These are phyloP conservation scores for Andrena flavipes DNA, from an alignment of 2,888 invertebrate species.

Conservation along the genomic window DNA sequence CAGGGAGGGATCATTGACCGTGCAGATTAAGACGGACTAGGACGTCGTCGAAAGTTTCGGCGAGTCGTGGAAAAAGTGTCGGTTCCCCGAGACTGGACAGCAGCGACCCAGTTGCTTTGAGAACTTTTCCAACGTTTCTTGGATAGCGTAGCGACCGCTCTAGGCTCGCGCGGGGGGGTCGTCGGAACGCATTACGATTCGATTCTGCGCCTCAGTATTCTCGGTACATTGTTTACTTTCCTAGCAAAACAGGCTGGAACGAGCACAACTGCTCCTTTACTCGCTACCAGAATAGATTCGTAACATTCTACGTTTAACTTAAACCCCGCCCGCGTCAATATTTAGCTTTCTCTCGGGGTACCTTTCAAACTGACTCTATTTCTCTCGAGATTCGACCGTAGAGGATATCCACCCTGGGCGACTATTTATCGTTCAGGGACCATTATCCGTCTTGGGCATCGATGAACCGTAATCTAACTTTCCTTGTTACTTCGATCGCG, in stretches of 20 bases:
- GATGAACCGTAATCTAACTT: background rate
- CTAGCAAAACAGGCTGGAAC: constrained; percentile 39
- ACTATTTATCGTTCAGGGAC: background rate
- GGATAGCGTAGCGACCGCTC: background rate
- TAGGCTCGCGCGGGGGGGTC: constrained; percentile 9
- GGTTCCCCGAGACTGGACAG: constrained; percentile 22
- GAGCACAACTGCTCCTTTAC: constrained; percentile 45
- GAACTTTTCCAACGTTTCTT: constrained; percentile 8
- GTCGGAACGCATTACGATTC: constrained; percentile 28
- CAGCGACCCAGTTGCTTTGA: constrained; percentile 54
- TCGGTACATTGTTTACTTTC: constrained; percentile 52
- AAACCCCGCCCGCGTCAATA: constrained; percentile 42
- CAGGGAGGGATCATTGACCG: constrained; percentile 70
- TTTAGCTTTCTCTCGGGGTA: constrained; percentile 42
- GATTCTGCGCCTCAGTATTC: constrained; percentile 42
- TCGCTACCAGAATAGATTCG: constrained; percentile 54
- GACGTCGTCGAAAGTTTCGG: constrained; percentile 67
- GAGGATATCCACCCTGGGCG: background rate
- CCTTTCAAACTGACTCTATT: constrained; percentile 26
- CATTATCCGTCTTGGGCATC: background rate
- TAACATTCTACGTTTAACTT: constrained; percentile 38
- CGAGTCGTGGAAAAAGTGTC: constrained; percentile 47
- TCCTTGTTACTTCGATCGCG: background rate
- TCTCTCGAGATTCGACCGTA: background rate
- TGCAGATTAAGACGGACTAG: constrained; percentile 64